phyloP scores from a whole-genome alignment of 2,888 invertebrate species.

The Nomada flava region DNA sequence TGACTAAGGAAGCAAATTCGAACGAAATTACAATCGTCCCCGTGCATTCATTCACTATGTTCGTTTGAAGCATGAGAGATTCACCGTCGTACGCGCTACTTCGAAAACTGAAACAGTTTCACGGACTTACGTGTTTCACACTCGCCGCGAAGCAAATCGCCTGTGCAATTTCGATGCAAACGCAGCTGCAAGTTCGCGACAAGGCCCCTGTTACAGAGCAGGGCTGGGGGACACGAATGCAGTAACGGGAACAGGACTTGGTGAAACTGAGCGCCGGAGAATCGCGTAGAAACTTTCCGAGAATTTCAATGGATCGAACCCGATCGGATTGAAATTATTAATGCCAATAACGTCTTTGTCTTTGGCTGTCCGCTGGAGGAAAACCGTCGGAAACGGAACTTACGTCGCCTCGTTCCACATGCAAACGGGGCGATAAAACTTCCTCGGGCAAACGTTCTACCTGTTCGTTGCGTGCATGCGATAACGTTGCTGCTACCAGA shows the following conservation, averaged over 20 bases:
- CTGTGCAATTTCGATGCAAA: constrained; percentile 50
- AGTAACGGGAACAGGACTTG: constrained; percentile 32
- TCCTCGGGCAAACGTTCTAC: constrained; percentile 8
- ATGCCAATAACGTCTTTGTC: constrained; percentile 49
- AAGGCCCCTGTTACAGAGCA: constrained; percentile 30
- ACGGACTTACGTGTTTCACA: constrained; percentile 12
- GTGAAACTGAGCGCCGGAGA: constrained; percentile 40
- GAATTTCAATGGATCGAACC: constrained; percentile 48
- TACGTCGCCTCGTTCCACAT: neutral
- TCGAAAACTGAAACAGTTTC: constrained; percentile 17
- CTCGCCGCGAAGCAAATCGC: neutral
- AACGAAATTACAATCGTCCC: too few species aligned
- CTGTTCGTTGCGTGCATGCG: neutral
- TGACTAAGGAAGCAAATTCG: too few species aligned
- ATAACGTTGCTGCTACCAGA: neutral
- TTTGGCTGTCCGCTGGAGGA: neutral
- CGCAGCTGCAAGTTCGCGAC: constrained; percentile 50
- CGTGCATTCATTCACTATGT: too few species aligned
- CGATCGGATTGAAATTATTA: constrained; percentile 53
- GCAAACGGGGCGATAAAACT: constrained; percentile 31
- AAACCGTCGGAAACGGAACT: constrained; percentile 30
- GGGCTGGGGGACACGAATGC: constrained; percentile 33
- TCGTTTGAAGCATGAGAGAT: neutral
- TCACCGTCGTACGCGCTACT: neutral
- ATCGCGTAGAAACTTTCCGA: constrained; percentile 61